Evolutionary conservation across 2,888 invertebrate genomes (phyloP), one percentile per base, ranked within the genome.

Genomic region (Parelbella ahira): DNA sequence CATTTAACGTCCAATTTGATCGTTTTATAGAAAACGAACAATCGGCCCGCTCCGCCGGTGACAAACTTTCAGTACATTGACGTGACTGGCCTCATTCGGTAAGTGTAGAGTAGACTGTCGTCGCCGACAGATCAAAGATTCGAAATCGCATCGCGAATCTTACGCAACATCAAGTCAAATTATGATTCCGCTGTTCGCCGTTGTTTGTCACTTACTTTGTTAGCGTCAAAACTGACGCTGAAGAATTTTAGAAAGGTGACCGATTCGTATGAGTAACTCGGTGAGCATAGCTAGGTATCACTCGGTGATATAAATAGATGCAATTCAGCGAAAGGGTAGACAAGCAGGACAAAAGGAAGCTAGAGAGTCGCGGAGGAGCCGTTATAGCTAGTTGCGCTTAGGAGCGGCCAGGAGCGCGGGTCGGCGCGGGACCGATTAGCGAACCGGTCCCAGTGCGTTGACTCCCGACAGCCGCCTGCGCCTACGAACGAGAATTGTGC

Each of bases 381-480:
- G 86, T 86, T 87, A 60, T 51, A 82, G 5, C 42, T 34, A 42
- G 74, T 68, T 65, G 68, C 59, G 73, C 74, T 76, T 72, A 79
- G 81, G 76, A 67, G 79, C 71, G 67, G 81, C 76, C 83, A 73
- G 84, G 79, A 82, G 76, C 67, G 70, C 72, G 61, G 60, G 66
- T 63, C 73, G 68, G 68, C 69, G 75, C 72, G 63, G 81, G 81
- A 83, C 72, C 82, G 83, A 86, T 86, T 83, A 87, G 76, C 71
- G 75, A 84, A 87, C 86, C 86, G 87, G 86, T 84, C 76, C 60
- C 66, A 61, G 68, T 82, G 66, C 87, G 68, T 87, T 86, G 87
- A 84, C 84, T 84, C 84, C 78, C 63, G 68, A 67, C 72, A 66
- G 68, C 61, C 70, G 58, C 63, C 60, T 73, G 39, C 65, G 66